A percentile compares a stretch with the other conserved stretches of the same genome.
Conservation (phyloP, 2,888 invertebrate species). For the Protonemura montana region DNA sequence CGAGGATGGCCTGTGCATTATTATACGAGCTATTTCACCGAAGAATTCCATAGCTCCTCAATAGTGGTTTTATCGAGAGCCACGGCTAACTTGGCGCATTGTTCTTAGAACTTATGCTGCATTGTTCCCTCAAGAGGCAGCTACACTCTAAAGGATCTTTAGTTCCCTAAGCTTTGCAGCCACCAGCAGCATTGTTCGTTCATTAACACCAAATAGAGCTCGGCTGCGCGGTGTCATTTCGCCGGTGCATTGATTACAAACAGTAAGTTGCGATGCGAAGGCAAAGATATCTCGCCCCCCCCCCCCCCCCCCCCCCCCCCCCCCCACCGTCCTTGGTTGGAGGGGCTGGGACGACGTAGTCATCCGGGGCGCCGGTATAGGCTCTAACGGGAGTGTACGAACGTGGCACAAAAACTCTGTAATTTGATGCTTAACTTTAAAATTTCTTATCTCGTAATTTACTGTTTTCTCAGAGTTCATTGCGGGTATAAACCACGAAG, state of each 20-base stretch:
- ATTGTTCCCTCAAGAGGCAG: slow-evolving; percentile 5
- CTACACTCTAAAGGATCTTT: not conserved
- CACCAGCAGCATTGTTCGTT: slow-evolving; percentile 4
- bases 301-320: not conserved
- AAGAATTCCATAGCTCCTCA: not conserved
- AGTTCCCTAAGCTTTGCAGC: not conserved
- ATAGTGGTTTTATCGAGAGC: slow-evolving; percentile 12
- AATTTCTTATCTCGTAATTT: not conserved
- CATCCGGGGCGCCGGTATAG: not conserved
- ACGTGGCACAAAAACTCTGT: not conserved
- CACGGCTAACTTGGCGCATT: slow-evolving; percentile 12
- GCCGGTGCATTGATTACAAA: slow-evolving; percentile 7
- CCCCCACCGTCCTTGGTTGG: not conserved
- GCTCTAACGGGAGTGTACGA: too few species aligned
- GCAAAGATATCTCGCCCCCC: not conserved
- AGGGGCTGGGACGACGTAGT: not conserved
- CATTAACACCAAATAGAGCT: slow-evolving; percentile 1
- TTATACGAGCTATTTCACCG: slow-evolving; percentile 4
- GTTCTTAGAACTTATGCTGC: not conserved
- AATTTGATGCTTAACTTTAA: slow-evolving; percentile 9
- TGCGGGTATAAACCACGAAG: not conserved
- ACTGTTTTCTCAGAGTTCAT: slow-evolving; percentile 14
- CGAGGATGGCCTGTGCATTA: not conserved
- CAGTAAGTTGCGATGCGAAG: slow-evolving; percentile 9
- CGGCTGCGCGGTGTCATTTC: not conserved